phyloP scores from a whole-genome alignment of 2,797 vertebrate genomes.

The Melanotaenia boesemani region DNA sequence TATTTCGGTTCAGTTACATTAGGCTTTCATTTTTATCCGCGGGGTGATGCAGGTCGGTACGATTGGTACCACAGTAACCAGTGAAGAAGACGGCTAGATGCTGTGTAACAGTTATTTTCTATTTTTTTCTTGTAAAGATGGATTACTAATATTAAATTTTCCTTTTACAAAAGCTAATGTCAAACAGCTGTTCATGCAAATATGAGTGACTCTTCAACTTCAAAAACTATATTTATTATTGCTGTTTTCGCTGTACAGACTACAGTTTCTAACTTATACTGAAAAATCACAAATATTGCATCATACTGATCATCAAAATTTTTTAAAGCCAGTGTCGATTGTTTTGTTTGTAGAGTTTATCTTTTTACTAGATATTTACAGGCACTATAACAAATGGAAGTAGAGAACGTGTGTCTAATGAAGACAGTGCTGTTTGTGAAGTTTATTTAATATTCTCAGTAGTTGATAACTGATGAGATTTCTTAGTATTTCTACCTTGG shows the following conservation, averaged over 20 bases:
- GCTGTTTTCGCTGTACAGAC: too few species aligned
- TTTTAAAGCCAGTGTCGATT: background rate
- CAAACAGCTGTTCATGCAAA: background rate
- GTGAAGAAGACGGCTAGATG: constrained; percentile 9
- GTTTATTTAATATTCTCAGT: background rate
- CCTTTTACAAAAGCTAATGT: too few species aligned
- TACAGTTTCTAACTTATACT: background rate
- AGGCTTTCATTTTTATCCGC: background rate
- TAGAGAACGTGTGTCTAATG: background rate
- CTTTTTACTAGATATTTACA: background rate
- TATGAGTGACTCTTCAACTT: background rate
- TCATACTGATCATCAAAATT: background rate
- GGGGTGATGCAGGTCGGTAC: background rate
- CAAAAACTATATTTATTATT: too few species aligned
- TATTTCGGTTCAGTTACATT: background rate
- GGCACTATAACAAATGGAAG: background rate
- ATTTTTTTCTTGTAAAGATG: background rate
- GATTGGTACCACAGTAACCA: constrained; percentile 14
- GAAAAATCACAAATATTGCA: background rate
- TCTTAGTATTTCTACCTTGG: background rate
- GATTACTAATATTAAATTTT: too few species aligned
- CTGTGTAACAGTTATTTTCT: background rate
- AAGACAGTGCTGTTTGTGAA: background rate
- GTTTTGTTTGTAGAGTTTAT: background rate
- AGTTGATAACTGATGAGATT: background rate